Base-by-base conservation (phyloP, 2,888 invertebrate species). In the Cancer borealis region DNA sequence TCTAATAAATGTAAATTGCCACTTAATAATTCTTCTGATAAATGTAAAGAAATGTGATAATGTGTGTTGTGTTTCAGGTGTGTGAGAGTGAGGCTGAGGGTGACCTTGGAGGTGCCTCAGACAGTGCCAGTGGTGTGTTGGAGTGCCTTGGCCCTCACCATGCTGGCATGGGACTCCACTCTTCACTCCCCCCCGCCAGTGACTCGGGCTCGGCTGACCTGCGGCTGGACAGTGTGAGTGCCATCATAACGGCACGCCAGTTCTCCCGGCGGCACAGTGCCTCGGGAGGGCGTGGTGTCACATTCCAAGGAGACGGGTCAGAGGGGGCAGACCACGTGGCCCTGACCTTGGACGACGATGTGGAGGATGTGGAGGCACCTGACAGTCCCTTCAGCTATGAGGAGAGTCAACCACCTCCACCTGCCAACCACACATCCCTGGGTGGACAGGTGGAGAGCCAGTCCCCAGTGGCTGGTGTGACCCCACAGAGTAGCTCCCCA, bases 221-320 rank as follows among this genome's bases (percentile, higher is more conserved):
- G n/a, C 93, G 95, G 8, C 92, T 95, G 73, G 95, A 95, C 91
- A 95, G 95, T 90, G 95, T 95, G 14, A 95, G 95, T 93, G 95
- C 95, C 89, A 95, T 95, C 60, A 95, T 95, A 79, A 95, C 93
- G 10, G 95, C 95, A 10, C 79, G 94, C 46, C 94, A 95, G 47
- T 93, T 93, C 79, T 94, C 95, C 12, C 84, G 95, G 88, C 93
- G 93, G 47, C 92, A 94, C 79, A 94, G 92, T 49, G 92, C 94
- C 54, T 94, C 94, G 39, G 89, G 88, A 6, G 89, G 89, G 10
- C 89, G 89, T n/a, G 95, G 95, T 54, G 95, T 95, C 8, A 94
- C 94, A 30, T 94, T 94, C 84, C 21, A 88, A 39, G 92, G 90
- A 21, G 92, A 92, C 45, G 79, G 92, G 49, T 66, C 46, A n/a